Evolutionary conservation across 2,888 invertebrate species (phyloP).

Genomic region (Eustalomyia histrio): DNA sequence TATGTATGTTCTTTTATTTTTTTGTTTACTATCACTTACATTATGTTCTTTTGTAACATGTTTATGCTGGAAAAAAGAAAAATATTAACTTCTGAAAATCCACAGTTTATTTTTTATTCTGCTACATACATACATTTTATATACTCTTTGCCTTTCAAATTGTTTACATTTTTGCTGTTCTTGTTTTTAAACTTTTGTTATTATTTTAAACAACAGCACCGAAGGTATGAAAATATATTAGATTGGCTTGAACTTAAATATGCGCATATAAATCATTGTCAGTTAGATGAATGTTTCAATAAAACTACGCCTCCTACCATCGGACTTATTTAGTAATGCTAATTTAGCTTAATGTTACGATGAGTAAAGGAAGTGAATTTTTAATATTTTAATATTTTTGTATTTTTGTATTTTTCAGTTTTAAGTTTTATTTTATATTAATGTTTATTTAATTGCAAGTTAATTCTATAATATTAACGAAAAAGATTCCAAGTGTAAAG

Average conservation of each 20-base stretch:
- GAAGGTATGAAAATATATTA: not conserved
- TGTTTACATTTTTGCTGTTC: not conserved
- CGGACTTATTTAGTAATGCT: not conserved
- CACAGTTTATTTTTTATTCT: not conserved
- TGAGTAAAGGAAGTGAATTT: no score
- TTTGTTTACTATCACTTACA: conserved; percentile 4
- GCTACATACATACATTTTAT: not conserved
- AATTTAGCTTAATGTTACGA: no score
- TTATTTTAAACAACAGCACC: not conserved
- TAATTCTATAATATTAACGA: no score
- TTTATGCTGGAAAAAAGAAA: not conserved
- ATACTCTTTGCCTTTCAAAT: not conserved
- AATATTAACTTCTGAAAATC: conserved; percentile 9
- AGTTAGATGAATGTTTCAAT: not conserved
- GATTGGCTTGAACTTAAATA: not conserved
- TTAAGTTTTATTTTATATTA: no score
- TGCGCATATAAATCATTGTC: conserved; percentile 48
- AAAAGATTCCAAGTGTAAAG: no score
- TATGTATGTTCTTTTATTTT: not conserved
- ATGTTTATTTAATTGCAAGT: no score
- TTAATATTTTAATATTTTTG: no score
- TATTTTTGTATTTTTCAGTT: no score
- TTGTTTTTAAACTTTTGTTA: not conserved
- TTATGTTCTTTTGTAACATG: not conserved
- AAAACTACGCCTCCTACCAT: no score